Percentiles rank a stretch among this genome's conserved stretches.
Evolutionary conservation across 2,888 invertebrate species (phyloP).

Genomic region (Nineta flava): DNA sequence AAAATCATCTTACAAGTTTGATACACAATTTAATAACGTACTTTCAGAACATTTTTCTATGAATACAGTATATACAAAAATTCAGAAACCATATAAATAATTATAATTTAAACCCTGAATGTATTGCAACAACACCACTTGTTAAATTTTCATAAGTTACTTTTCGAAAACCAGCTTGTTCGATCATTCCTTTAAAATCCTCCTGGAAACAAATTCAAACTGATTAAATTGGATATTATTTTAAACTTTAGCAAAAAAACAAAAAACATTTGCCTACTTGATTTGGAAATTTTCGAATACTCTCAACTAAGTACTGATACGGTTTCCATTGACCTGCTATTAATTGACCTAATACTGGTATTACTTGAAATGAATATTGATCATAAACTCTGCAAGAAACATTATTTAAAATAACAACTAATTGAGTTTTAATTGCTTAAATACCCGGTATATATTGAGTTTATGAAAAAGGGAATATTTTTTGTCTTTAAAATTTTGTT

Average conservation of each 20-base stretch:
- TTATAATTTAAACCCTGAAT: conserved; percentile 85
- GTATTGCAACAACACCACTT: conserved; percentile 85
- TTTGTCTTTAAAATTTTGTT: too few species aligned
- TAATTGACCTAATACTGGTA: conserved; percentile 89
- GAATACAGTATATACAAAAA: too few species aligned
- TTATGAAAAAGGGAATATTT: too few species aligned
- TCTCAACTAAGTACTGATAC: conserved; percentile 96
- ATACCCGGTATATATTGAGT: too few species aligned
- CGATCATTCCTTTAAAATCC: conserved; percentile 75
- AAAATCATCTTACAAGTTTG: too few species aligned
- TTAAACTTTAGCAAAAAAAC: too few species aligned
- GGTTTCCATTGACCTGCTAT: conserved; percentile 89
- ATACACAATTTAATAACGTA: too few species aligned
- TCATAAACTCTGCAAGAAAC: conserved; percentile 67
- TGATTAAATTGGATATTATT: not conserved
- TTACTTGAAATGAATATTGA: conserved; percentile 92
- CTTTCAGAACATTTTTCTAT: too few species aligned
- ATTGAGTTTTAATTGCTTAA: too few species aligned
- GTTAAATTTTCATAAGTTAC: conserved; percentile 83
- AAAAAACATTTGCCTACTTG: conserved; percentile 42
- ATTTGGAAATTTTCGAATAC: conserved; percentile 89
- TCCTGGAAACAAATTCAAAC: conserved; percentile 37
- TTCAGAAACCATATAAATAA: conserved; percentile 3
- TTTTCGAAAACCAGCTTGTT: conserved; percentile 72
- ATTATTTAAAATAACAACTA: conserved; percentile 2